Conservation (phyloP, 2,113 vertebrate genomes). For the Corythornis vintsioides region DNA sequence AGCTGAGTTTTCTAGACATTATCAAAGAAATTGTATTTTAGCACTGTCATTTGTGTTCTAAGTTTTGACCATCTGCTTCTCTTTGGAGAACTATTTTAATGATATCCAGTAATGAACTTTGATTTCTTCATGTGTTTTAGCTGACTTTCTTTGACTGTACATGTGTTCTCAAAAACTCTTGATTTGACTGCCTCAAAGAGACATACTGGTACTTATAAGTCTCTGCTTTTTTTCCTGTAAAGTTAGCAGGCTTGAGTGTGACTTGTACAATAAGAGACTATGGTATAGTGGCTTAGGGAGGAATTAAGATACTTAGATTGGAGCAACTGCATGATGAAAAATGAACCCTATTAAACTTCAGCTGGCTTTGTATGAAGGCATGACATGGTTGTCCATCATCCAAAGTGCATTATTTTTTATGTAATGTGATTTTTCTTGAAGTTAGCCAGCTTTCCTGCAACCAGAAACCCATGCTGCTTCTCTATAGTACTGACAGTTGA, state of each 20-base stretch:
- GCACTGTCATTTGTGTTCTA: not conserved
- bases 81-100: not conserved
- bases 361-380: not conserved
- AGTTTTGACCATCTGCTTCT: not conserved
- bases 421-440: not conserved
- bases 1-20: not conserved
- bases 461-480: not conserved
- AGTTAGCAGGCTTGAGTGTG: not conserved
- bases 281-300: not conserved
- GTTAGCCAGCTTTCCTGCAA: slow-evolving; percentile 2
- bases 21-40: not conserved
- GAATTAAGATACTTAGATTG: not conserved
- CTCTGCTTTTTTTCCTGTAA: not conserved
- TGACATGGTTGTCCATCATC: not conserved
- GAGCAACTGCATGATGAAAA: not conserved
- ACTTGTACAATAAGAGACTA: not conserved
- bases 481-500: not conserved
- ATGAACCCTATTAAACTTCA: slow-evolving; percentile 22
- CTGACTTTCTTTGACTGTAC: not conserved
- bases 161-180: not conserved
- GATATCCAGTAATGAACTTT: not conserved
- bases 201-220: not conserved
- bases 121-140: not conserved
- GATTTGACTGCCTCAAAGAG: not conserved
- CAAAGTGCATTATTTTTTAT: not conserved